These are phyloP conservation scores for Carpatolechia fugitivella DNA, from an alignment of 2,888 invertebrate genomes.

Conservation along the genomic window DNA sequence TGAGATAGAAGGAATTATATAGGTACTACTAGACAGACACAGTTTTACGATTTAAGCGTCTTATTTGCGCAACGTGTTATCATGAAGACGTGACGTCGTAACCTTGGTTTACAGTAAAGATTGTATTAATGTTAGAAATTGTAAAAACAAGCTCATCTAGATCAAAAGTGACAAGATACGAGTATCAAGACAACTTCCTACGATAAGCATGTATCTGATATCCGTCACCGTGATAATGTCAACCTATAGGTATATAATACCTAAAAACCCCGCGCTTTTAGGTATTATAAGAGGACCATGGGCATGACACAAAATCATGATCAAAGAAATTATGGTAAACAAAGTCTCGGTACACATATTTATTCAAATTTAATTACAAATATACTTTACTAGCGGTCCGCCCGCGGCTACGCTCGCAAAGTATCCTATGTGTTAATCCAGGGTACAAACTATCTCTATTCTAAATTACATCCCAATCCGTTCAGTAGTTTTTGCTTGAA, in stretches of 20 bases:
- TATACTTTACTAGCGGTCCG: too few species aligned
- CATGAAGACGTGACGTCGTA: not conserved
- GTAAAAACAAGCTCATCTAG: constrained; percentile 1
- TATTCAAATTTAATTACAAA: too few species aligned
- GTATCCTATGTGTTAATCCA: too few species aligned
- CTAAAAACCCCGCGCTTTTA: not conserved
- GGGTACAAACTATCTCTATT: too few species aligned
- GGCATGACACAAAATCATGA: not conserved
- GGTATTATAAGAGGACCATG: too few species aligned
- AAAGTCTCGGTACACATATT: too few species aligned
- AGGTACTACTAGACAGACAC: too few species aligned
- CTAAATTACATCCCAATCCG: too few species aligned
- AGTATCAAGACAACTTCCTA: constrained; percentile 2
- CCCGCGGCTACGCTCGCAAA: too few species aligned
- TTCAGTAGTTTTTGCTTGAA: too few species aligned
- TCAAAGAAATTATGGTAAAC: too few species aligned
- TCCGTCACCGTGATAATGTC: constrained; percentile 9
- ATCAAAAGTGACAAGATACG: not conserved
- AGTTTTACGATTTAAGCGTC: not conserved
- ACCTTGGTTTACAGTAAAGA: not conserved
- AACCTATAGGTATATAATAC: not conserved
- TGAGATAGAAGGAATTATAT: too few species aligned
- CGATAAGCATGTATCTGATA: constrained; percentile 8
- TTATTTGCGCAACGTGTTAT: not conserved
- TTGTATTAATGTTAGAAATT: not conserved